These are phyloP conservation scores for Grapholita molesta DNA, from an alignment of 1,140 invertebrate genomes.

Conservation along the genomic window DNA sequence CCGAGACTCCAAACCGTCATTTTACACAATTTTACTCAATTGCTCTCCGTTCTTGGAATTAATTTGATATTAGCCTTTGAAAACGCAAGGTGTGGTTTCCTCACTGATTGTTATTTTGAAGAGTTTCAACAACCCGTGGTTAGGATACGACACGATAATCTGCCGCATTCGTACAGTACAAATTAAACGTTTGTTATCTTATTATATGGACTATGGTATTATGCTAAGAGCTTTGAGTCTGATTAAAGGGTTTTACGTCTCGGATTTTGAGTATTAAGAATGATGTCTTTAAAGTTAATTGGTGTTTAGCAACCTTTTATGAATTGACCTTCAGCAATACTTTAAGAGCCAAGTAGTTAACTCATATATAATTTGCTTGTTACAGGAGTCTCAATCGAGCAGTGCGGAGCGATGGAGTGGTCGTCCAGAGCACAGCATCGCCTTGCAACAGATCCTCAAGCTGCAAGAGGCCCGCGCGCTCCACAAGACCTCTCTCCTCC, in stretches of 20 bases:
- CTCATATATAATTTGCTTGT: constrained; percentile 41
- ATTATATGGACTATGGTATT: neutral
- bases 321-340: neutral
- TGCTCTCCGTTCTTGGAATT: constrained; percentile 75
- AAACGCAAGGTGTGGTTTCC: constrained; percentile 75
- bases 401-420: constrained; percentile 67
- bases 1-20: constrained; percentile 68
- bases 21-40: constrained; percentile 78
- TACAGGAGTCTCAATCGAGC: constrained; percentile 70
- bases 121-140: constrained; percentile 61
- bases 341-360: neutral
- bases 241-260: neutral
- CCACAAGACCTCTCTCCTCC: constrained; percentile 70
- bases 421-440: constrained; percentile 66
- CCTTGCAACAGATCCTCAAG: constrained; percentile 69
- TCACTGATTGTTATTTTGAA: constrained; percentile 65
- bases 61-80: constrained; percentile 77
- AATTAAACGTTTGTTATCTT: constrained; percentile 13
- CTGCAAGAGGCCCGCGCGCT: constrained; percentile 70
- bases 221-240: neutral
- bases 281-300: neutral
- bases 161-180: constrained; percentile 42
- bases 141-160: constrained; percentile 55
- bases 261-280: neutral
- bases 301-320: neutral